These are phyloP conservation scores for Sebastes matsubarae DNA, from an alignment of 2,797 vertebrate species.

Conservation along the genomic window DNA sequence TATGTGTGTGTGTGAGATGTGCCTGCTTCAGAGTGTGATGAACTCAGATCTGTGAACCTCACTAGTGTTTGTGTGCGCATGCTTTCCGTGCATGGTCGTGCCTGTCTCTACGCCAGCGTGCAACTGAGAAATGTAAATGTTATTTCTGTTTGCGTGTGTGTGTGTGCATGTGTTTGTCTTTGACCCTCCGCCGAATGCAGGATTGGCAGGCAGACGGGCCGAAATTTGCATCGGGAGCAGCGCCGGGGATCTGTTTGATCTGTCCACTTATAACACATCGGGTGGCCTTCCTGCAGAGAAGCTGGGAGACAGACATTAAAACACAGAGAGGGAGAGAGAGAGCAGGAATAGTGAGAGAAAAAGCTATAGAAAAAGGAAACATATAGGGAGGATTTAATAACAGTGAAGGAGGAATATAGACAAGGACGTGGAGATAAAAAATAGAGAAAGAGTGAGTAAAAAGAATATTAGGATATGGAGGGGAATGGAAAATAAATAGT, in stretches of 20 bases:
- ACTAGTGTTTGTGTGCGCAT: constrained; percentile 27
- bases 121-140: constrained; percentile 48
- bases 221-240: constrained; percentile 63
- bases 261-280: constrained; percentile 61
- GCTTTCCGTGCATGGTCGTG: background rate
- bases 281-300: constrained; percentile 50
- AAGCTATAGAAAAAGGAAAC: constrained; percentile 10
- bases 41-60: constrained; percentile 28
- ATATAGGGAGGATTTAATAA: constrained; percentile 14
- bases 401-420: background rate
- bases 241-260: constrained; percentile 63
- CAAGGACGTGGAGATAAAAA: background rate
- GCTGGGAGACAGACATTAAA: background rate
- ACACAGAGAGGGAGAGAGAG: background rate
- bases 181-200: constrained; percentile 35
- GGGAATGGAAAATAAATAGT: constrained; percentile 15
- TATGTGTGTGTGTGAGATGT: constrained; percentile 1
- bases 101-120: background rate
- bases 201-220: constrained; percentile 39
- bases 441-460: background rate
- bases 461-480: constrained; percentile 12
- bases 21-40: constrained; percentile 1
- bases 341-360: background rate
- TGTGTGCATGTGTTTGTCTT: constrained; percentile 23
- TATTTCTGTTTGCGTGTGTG: constrained; percentile 28